Evolutionary conservation across 1,140 invertebrate genomes (phyloP).

Genomic region (Bicyclus anynana): DNA sequence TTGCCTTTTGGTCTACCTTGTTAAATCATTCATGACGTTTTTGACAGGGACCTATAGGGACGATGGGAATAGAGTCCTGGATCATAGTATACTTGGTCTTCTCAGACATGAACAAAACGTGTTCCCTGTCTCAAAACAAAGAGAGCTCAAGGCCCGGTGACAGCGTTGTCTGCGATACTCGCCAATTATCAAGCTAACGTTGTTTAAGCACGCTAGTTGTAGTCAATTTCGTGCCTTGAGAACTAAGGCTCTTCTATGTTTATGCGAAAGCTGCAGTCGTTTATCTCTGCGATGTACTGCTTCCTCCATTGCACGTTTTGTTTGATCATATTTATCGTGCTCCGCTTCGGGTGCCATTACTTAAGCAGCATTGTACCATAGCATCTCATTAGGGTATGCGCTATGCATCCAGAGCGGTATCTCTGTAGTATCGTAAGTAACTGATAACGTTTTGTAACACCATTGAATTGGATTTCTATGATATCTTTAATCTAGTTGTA

Average conservation of each 20-base stretch:
- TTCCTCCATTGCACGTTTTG: conserved; percentile 65
- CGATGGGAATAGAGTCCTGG: no score
- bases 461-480: conserved; percentile 33
- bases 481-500: conserved; percentile 41
- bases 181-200: conserved; percentile 67
- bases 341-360: conserved; percentile 42
- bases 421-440: conserved; percentile 41
- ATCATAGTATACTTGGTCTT: no score
- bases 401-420: conserved; percentile 46
- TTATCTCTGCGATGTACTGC: conserved; percentile 67
- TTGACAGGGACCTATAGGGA: no score
- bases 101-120: conserved; percentile 64
- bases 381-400: conserved; percentile 57
- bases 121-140: conserved; percentile 68
- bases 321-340: conserved; percentile 68
- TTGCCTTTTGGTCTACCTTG: no score
- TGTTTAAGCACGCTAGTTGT: conserved; percentile 51
- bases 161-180: conserved; percentile 41
- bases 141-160: conserved; percentile 55
- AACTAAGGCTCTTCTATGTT: conserved; percentile 49
- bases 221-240: conserved; percentile 58
- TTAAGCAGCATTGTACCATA: conserved; percentile 39
- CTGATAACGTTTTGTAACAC: conserved; percentile 48
- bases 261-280: conserved; percentile 46
- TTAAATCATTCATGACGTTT: no score